These are phyloP conservation scores for Lycopodina hypogea DNA, from an alignment of 37 sponge, comb jelly and placozoan species.

Conservation along the genomic window DNA sequence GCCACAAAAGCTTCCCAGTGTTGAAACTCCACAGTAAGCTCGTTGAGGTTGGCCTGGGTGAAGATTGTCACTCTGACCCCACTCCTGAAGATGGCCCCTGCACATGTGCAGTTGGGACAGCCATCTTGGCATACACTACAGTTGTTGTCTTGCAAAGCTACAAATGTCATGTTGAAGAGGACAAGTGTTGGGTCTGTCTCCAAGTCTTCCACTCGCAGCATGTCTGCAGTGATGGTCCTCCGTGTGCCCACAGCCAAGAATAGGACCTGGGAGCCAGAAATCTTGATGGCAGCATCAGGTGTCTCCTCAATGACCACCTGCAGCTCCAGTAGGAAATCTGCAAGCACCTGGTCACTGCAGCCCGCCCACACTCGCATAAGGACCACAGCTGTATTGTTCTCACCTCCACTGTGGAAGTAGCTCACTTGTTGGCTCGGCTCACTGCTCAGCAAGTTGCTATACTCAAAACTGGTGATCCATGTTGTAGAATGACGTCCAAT, in stretches of 20 bases:
- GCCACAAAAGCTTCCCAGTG: constrained; percentile 9
- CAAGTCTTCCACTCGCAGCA: constrained; percentile 31
- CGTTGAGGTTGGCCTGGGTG: constrained; percentile 20
- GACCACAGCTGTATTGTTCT: not conserved
- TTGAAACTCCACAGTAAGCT: constrained; percentile 35
- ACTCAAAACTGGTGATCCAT: not conserved
- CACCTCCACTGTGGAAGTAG: constrained; percentile 5
- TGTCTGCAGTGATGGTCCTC: constrained; percentile 8
- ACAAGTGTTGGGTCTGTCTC: not conserved
- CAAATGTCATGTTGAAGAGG: not conserved
- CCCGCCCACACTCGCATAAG: not conserved
- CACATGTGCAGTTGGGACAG: not conserved
- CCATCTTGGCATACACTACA: not conserved
- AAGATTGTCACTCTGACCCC: constrained; percentile 10
- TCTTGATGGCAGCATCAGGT: not conserved
- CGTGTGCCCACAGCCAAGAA: constrained; percentile 45
- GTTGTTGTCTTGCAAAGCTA: not conserved
- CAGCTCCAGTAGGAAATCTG: not conserved
- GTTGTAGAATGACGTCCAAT: not conserved
- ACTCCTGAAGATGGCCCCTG: not conserved
- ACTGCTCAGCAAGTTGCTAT: not conserved
- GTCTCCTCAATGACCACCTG: not conserved
- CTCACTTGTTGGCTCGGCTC: not conserved
- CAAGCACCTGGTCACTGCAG: not conserved
- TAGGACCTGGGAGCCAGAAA: not conserved